Base-by-base conservation (phyloP, 2,888 invertebrate species). In the Morpho deidamia region DNA sequence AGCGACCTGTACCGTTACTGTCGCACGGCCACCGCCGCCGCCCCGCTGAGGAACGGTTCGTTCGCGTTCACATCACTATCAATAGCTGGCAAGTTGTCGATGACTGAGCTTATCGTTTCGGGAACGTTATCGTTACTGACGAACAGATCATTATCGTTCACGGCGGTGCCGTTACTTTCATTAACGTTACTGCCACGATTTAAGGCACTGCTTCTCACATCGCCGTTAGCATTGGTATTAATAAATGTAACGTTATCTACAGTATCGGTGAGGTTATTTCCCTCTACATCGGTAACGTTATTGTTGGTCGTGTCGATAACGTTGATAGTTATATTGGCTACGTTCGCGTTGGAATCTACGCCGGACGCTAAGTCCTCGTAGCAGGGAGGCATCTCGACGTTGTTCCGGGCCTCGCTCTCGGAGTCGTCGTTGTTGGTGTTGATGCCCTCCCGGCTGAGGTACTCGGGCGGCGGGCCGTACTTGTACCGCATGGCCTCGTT, bases 401-500 rank as follows among this genome's bases (percentile, higher is more conserved):
- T 84, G 59, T 48, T 75, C 1, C 78, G 68, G 0, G 84, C 84
- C 48, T 81, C 81, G 12, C 72, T 72, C 33, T 83, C 84, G 5
- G 45, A 56, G 0, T 55, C 57, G 32, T 55, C 55, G 10, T 60
- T 60, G 33, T 81, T 72, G 0, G 84, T 60, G 33, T 81, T 72
- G 0, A 85, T 54, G 0, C 69, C 71, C 10, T 84, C 85, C 0
- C 83, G 61, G 23, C 82, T 80, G 0, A 83, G 43, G 55, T 85
- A 84, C 4, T 82, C 80, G 0, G 91, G 91, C 0, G 91, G 91
- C 0, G 91, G 91, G 0, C 91, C 91, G 41, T 77, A 80, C 3
- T 88, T 88, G 52, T 81, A 80, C 0, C 88, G 64, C 68, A 86
- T 76, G 0, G 83, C 82, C 44, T 89, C 88, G 0, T 75, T 81